A percentile compares a stretch with the other conserved stretches of the same genome.
Conservation (phyloP, 2,888 invertebrate species). For the Lithodes maja region DNA sequence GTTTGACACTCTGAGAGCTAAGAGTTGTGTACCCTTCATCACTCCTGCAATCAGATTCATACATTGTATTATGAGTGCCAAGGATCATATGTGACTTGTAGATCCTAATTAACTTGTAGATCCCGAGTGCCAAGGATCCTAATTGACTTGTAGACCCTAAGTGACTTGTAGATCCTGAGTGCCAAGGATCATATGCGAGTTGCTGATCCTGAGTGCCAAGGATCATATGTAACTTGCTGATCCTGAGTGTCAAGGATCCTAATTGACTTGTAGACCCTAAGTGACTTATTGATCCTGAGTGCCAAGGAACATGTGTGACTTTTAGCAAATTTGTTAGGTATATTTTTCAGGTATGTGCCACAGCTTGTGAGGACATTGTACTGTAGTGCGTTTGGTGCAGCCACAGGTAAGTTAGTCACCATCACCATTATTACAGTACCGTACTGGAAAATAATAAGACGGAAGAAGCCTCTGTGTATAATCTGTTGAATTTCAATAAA, state of each 20-base stretch:
- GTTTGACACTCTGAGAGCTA: neutral
- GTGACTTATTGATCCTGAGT: neutral
- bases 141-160: neutral
- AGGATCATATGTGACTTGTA: neutral
- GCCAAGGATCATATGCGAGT: too few species aligned
- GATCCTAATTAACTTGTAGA: neutral
- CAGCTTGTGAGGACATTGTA: neutral
- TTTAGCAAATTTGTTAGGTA: neutral
- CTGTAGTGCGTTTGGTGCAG: neutral
- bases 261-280: too few species aligned
- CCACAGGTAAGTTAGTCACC: neutral
- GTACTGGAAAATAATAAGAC: neutral
- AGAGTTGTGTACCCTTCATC: neutral
- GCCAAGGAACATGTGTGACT: neutral
- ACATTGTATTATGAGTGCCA: too few species aligned
- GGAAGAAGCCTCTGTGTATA: too few species aligned
- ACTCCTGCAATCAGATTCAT: too few species aligned
- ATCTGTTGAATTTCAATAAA: neutral
- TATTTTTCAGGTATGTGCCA: neutral
- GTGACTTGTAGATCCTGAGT: neutral
- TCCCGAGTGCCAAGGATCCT: neutral
- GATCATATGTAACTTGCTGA: too few species aligned
- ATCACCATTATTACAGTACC: neutral
- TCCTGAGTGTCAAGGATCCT: too few species aligned
- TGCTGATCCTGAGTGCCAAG: too few species aligned